These are phyloP conservation scores for Oxyura jamaicensis DNA, from an alignment of 2,113 vertebrate genomes.

Conservation along the genomic window DNA sequence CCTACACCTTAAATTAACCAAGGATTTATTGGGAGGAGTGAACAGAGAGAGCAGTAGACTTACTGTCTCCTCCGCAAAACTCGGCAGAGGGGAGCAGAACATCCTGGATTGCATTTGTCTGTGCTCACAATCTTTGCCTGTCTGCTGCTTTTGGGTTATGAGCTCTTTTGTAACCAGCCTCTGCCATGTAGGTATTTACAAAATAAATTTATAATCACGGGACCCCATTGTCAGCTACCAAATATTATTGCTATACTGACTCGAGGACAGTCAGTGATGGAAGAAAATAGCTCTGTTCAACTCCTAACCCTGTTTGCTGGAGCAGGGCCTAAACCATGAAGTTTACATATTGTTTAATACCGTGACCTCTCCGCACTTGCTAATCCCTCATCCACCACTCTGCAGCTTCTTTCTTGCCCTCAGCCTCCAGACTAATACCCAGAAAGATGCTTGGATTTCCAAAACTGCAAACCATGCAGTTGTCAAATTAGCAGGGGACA, in stretches of 20 bases:
- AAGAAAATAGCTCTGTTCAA: background rate
- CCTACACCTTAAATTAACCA: background rate
- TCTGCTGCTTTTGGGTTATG: background rate
- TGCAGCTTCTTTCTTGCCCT: slow-evolving; percentile 40
- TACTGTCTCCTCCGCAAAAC: background rate
- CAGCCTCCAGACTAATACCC: slow-evolving; percentile 64
- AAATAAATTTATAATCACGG: background rate
- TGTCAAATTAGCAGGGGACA: background rate
- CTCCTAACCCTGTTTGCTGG: background rate
- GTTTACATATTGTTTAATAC: slow-evolving; percentile 49
- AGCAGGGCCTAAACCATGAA: background rate
- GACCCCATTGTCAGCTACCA: background rate
- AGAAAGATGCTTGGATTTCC: slow-evolving; percentile 66
- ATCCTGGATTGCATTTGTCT: background rate
- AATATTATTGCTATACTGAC: background rate
- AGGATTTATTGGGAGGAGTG: background rate
- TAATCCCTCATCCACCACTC: slow-evolving; percentile 48
- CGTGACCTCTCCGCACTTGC: background rate
- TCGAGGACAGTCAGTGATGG: background rate
- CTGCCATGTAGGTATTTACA: background rate
- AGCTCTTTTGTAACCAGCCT: background rate
- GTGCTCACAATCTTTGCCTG: background rate
- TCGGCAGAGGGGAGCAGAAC: background rate
- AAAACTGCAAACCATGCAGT: slow-evolving; percentile 47
- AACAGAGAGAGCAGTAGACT: background rate